phyloP scores from a whole-genome alignment of 53 echinoderm and acorn worm species.

The Antedon mediterranea region DNA sequence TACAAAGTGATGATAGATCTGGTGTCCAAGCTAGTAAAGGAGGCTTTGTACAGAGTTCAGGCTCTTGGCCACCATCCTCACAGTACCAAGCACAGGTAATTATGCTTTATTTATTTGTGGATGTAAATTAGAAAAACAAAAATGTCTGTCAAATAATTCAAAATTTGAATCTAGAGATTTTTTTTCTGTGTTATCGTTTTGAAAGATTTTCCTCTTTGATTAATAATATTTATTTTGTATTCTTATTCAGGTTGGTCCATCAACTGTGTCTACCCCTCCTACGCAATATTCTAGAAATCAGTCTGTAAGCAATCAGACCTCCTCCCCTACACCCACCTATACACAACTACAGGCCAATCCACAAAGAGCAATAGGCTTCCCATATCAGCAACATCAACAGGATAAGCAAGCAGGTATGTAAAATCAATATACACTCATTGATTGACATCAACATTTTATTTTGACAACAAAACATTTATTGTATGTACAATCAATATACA shows the following conservation, averaged over 20 bases:
- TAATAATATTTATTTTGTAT: too few species aligned
- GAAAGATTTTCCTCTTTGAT: too few species aligned
- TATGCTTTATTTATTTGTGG: too few species aligned
- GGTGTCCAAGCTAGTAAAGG: neutral
- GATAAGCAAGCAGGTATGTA: neutral
- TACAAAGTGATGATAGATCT: neutral
- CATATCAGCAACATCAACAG: constrained; percentile 58
- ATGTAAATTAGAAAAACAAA: too few species aligned
- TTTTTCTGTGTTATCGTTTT: too few species aligned
- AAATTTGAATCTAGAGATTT: too few species aligned
- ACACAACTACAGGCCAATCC: constrained; percentile 63
- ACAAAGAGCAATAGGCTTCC: constrained; percentile 26
- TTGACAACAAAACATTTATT: too few species aligned
- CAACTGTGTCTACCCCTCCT: neutral
- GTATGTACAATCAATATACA: too few species aligned
- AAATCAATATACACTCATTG: too few species aligned
- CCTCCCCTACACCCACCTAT: constrained; percentile 79
- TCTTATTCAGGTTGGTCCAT: neutral
- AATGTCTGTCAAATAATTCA: too few species aligned
- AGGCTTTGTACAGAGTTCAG: constrained; percentile 10
- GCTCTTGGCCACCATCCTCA: constrained; percentile 41
- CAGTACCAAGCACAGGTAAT: constrained; percentile 60
- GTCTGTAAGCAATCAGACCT: constrained; percentile 39
- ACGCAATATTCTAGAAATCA: constrained; percentile 38
- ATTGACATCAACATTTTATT: too few species aligned